Percentiles rank a stretch among this genome's conserved stretches.
Evolutionary conservation across 1,140 invertebrate genomes (phyloP).

Genomic region (Caenorhabditis brenneri): DNA sequence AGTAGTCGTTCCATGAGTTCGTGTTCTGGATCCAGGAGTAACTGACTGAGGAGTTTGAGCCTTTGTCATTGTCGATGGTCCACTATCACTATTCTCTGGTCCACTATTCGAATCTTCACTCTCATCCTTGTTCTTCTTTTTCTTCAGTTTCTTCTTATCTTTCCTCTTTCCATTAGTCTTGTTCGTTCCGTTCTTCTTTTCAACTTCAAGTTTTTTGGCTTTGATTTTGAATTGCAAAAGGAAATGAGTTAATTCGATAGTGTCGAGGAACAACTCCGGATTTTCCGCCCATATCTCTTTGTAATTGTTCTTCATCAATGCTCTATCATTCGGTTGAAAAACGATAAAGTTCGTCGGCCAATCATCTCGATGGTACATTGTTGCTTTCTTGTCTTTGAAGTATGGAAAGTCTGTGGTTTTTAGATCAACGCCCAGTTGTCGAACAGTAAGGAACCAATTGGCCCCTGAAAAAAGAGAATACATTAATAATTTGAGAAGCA

Average conservation of each 20-base stretch:
- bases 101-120: not conserved
- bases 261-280: not conserved
- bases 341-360: not conserved
- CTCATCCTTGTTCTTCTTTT: not conserved
- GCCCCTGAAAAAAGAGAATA: not conserved
- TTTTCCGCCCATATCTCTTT: not conserved
- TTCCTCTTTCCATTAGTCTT: not conserved
- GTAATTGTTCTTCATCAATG: not conserved
- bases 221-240: not conserved
- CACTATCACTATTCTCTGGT: not conserved
- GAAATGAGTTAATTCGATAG: not conserved
- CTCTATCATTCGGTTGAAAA: not conserved
- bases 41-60: not conserved
- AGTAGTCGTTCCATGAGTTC: not conserved
- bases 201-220: not conserved
- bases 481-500: no score
- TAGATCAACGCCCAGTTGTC: not conserved
- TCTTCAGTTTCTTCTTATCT: not conserved
- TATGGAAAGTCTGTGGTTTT: not conserved
- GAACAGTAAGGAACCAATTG: not conserved
- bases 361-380: not conserved
- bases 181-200: not conserved
- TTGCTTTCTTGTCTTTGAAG: not conserved
- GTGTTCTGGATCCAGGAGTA: not conserved
- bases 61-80: not conserved